phyloP scores from a whole-genome alignment of 1,140 invertebrate species.

The Euglossa dilemma region DNA sequence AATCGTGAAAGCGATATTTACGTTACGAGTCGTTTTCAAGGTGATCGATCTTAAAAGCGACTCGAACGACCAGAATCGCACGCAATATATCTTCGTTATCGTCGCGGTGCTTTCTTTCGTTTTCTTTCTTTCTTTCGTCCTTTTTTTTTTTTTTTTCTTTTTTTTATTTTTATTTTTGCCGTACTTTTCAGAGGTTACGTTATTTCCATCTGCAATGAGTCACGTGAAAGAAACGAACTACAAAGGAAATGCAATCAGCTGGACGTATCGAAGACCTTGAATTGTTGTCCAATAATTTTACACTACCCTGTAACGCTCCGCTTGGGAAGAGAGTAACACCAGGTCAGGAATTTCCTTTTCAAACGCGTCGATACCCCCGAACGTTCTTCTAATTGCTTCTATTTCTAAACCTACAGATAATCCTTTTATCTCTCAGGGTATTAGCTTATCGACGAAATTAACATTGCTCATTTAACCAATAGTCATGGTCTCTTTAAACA shows the following conservation, averaged over 20 bases:
- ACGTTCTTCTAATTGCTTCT: background rate
- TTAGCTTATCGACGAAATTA: conserved; percentile 7
- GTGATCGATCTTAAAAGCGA: conserved; percentile 2
- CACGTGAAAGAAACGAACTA: conserved; percentile 19
- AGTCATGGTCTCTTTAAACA: background rate
- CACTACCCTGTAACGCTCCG: background rate
- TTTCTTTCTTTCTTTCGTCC: background rate
- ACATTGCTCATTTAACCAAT: background rate
- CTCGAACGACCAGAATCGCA: conserved; percentile 5
- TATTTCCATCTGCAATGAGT: conserved; percentile 26
- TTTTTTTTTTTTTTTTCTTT: background rate
- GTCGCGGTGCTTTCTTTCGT: background rate
- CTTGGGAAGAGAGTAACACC: background rate
- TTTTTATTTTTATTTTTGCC: background rate
- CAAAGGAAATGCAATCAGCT: background rate
- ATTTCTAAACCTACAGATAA: background rate
- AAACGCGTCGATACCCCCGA: background rate
- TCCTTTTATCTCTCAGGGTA: background rate
- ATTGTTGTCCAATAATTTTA: background rate
- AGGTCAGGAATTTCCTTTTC: background rate
- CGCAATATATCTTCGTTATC: conserved; percentile 17
- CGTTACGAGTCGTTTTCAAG: background rate
- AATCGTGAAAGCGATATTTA: conserved; percentile 3
- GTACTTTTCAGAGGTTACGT: background rate
- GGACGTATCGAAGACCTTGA: background rate